These are phyloP conservation scores for Pedionomus torquatus DNA, from an alignment of 2,113 vertebrate genomes.

Conservation along the genomic window DNA sequence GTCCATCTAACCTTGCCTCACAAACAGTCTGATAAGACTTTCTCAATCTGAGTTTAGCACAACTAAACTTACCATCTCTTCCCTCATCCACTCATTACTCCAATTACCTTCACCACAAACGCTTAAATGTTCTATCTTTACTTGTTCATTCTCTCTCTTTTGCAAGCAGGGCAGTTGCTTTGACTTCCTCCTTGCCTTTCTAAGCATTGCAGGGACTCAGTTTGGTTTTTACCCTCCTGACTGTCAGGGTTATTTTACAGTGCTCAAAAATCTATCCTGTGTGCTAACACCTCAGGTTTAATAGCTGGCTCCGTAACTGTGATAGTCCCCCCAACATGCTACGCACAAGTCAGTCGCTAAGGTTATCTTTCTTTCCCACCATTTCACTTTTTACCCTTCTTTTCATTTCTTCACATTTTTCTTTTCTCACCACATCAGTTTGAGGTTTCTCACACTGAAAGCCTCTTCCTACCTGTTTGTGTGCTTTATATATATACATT, in stretches of 20 bases:
- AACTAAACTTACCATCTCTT: neutral
- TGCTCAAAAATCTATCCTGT: neutral
- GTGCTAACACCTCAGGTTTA: neutral
- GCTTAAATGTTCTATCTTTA: neutral
- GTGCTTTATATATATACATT: neutral
- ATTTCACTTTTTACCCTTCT: neutral
- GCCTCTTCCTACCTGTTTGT: neutral
- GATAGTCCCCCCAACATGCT: accelerated
- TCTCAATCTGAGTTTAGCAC: neutral
- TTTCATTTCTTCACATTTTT: neutral
- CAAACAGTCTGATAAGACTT: neutral
- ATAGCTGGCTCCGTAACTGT: neutral
- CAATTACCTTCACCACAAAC: neutral
- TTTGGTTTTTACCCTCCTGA: neutral
- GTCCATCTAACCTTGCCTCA: neutral
- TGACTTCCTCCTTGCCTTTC: neutral
- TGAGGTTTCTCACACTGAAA: neutral
- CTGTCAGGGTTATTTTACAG: neutral
- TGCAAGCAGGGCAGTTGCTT: neutral
- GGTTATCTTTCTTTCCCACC: neutral
- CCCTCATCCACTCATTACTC: neutral
- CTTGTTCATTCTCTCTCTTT: neutral
- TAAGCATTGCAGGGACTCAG: neutral
- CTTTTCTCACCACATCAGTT: neutral
- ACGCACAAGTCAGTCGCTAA: neutral